phyloP scores from a whole-genome alignment of 2,797 vertebrate species.

The Phoeniculus purpureus region DNA sequence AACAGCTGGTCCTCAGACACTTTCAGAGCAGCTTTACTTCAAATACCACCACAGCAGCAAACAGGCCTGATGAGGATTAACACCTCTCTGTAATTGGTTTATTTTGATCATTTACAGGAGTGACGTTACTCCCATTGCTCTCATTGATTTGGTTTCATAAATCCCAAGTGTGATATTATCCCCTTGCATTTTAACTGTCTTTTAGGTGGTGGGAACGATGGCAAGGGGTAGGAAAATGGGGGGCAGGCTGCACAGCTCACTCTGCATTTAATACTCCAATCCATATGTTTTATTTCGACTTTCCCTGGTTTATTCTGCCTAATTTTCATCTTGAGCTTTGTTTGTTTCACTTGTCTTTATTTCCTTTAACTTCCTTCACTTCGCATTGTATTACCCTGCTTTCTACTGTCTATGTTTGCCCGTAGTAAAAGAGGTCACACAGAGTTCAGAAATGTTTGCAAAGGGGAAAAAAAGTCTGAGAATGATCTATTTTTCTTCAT shows the following conservation, averaged over 20 bases:
- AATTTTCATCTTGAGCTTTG: conserved; percentile 59
- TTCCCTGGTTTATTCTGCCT: conserved; percentile 57
- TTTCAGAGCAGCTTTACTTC: conserved; percentile 54
- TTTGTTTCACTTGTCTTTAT: conserved; percentile 45
- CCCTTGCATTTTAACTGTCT: conserved; percentile 35
- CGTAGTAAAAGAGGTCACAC: conserved; percentile 75
- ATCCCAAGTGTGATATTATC: conserved; percentile 63
- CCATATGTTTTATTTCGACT: conserved; percentile 30
- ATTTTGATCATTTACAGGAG: conserved; percentile 65
- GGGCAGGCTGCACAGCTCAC: neutral
- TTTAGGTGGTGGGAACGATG: conserved; percentile 38
- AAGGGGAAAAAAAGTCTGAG: conserved; percentile 54
- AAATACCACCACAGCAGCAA: conserved; percentile 46
- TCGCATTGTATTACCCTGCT: conserved; percentile 36
- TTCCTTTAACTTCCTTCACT: conserved; percentile 44
- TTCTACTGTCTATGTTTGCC: conserved; percentile 44
- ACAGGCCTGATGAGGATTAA: conserved; percentile 66
- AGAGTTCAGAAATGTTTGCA: conserved; percentile 82
- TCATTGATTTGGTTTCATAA: conserved; percentile 67
- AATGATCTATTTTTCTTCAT: conserved; percentile 39
- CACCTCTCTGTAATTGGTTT: conserved; percentile 66
- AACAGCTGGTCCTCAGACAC: conserved; percentile 33
- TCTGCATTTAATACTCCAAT: neutral
- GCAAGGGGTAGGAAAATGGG: neutral
- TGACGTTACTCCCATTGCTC: conserved; percentile 63